Evolutionary conservation across 2,888 invertebrate genomes (phyloP).

Genomic region (Sipha maydis): DNA sequence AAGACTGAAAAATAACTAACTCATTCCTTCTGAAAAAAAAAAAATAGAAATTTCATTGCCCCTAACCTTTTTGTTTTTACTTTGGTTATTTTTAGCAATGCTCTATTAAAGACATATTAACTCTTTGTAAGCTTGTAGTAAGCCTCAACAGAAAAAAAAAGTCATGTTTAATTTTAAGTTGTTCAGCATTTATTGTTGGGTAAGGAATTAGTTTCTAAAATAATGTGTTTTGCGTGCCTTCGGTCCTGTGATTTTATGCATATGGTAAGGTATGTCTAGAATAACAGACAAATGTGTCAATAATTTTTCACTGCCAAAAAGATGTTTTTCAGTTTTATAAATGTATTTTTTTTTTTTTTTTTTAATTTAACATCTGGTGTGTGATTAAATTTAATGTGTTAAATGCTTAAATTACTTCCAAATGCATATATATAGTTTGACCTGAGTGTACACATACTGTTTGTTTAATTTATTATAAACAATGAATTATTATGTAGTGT

Average conservation of each 20-base stretch:
- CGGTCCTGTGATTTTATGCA: slow-evolving; percentile 51
- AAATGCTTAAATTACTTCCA: slow-evolving; percentile 49
- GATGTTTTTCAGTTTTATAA: slow-evolving; percentile 43
- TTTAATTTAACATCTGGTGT: slow-evolving; percentile 59
- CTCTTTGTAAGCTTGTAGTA: slow-evolving; percentile 53
- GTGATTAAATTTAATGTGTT: slow-evolving; percentile 49
- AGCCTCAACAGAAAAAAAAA: slow-evolving; percentile 46
- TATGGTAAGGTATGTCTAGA: slow-evolving; percentile 57
- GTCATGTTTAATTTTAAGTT: slow-evolving; percentile 42
- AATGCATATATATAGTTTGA: slow-evolving; percentile 46
- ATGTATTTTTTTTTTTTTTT: slow-evolving; percentile 37
- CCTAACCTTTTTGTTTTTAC: slow-evolving; percentile 44
- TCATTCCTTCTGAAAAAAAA: slow-evolving; percentile 17
- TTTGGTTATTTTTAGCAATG: slow-evolving; percentile 46
- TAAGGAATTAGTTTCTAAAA: slow-evolving; percentile 51
- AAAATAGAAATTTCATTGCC: slow-evolving; percentile 22
- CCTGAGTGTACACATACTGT: too few relatives aligned
- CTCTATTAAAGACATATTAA: slow-evolving; percentile 19
- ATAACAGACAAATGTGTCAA: slow-evolving; percentile 40
- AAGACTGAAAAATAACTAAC: slow-evolving; percentile 61
- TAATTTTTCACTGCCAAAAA: slow-evolving; percentile 59
- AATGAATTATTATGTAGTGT: slow-evolving; percentile 22
- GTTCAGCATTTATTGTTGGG: slow-evolving; percentile 60
- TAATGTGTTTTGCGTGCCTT: slow-evolving; percentile 55
- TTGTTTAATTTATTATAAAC: slow-evolving; percentile 41